phyloP scores from a whole-genome alignment of 2,888 invertebrate species.

The Drosophila atripex region DNA sequence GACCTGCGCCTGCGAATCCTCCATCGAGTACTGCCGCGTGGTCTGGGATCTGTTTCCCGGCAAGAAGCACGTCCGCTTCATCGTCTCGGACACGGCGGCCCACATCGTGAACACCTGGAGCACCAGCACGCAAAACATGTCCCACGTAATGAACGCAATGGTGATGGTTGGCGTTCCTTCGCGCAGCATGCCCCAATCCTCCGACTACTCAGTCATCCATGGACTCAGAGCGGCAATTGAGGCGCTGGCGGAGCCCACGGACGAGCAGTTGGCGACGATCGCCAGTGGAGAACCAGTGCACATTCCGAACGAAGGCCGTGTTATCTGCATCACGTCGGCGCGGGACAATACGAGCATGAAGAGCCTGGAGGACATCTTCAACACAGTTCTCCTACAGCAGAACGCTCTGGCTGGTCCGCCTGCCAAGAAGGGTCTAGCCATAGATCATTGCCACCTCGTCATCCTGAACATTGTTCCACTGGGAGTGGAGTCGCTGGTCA shows the following conservation, averaged over 20 bases:
- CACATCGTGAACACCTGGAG: conserved; percentile 94
- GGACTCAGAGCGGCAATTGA: conserved; percentile 94
- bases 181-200: conserved; percentile 85
- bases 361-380: conserved; percentile 93
- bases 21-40: conserved; percentile 97
- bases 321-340: conserved; percentile 95
- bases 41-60: conserved; percentile 98
- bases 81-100: conserved; percentile 93
- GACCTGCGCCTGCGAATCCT: conserved; percentile 98
- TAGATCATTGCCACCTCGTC: conserved; percentile 95
- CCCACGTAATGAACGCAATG: conserved; percentile 93
- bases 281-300: conserved; percentile 73
- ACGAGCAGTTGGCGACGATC: conserved; percentile 86
- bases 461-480: conserved; percentile 95
- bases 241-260: conserved; percentile 92
- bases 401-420: conserved; percentile 88
- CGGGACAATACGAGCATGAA: conserved; percentile 94
- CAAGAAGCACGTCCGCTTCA: conserved; percentile 93
- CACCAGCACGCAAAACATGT: conserved; percentile 92
- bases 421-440: conserved; percentile 87
- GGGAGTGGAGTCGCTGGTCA: conserved; percentile 90
- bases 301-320: conserved; percentile 86
- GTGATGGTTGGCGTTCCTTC: conserved; percentile 92
- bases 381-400: conserved; percentile 91
- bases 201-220: conserved; percentile 89